phyloP scores from a whole-genome alignment of 2,113 vertebrate genomes.

The Orthonyx spaldingii region DNA sequence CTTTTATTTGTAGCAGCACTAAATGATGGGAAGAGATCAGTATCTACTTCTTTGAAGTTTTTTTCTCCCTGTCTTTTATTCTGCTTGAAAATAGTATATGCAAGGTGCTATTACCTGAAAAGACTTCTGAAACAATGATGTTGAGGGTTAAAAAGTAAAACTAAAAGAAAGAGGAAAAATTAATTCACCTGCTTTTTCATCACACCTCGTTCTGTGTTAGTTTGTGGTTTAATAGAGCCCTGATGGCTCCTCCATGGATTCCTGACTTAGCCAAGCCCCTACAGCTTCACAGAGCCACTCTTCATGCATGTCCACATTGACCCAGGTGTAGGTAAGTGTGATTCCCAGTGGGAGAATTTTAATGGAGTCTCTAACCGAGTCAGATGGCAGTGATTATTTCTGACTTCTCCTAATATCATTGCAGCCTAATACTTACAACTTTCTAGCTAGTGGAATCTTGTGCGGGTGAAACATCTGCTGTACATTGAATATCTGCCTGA shows the following conservation, averaged over 20 bases:
- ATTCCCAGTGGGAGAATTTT: background rate
- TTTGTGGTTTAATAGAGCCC: background rate
- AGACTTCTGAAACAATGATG: background rate
- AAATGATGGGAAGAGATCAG: background rate
- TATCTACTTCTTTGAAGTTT: background rate
- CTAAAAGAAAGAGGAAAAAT: rapidly evolving
- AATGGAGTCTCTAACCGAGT: background rate
- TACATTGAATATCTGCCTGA: background rate
- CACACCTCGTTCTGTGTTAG: background rate
- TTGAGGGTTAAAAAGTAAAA: background rate
- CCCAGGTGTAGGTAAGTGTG: background rate
- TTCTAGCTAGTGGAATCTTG: background rate
- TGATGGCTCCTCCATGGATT: background rate
- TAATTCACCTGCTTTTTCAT: background rate
- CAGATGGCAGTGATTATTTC: background rate
- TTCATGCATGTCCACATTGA: background rate
- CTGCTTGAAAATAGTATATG: background rate
- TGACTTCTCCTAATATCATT: background rate
- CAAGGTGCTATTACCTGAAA: background rate
- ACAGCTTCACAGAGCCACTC: background rate
- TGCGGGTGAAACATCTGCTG: background rate
- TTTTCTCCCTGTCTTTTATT: background rate
- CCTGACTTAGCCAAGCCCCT: background rate
- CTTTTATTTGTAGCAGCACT: background rate
- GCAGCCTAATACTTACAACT: background rate